These are phyloP conservation scores for Drosophila colorata DNA, from an alignment of 2,888 invertebrate genomes.

Conservation along the genomic window DNA sequence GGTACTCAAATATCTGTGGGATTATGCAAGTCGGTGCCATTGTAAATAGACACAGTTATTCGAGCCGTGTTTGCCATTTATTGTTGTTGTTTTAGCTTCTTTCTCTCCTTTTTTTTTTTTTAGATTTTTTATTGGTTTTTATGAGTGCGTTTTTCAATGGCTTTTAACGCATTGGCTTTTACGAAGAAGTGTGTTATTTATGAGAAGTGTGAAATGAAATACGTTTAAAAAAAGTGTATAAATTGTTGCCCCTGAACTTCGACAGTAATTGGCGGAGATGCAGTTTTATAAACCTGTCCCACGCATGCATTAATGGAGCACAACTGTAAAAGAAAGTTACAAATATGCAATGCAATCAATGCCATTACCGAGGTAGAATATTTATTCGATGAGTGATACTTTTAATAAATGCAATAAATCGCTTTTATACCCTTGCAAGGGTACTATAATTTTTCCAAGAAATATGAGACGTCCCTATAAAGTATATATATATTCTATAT, in stretches of 20 bases:
- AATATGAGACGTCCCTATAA: too few relatives aligned
- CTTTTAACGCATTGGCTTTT: constrained; percentile 35
- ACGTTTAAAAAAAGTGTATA: neutral
- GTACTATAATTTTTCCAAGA: too few relatives aligned
- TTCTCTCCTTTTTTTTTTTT: neutral
- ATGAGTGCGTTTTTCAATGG: constrained; percentile 41
- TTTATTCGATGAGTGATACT: too few relatives aligned
- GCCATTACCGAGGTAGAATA: too few relatives aligned
- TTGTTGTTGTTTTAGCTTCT: constrained; percentile 15
- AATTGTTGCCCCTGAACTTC: constrained; percentile 9
- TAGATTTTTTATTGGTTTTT: constrained; percentile 43
- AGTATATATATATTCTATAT: too few relatives aligned
- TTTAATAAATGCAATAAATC: too few relatives aligned
- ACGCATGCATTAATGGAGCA: neutral
- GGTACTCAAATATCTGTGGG: constrained; percentile 6
- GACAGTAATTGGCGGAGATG: neutral
- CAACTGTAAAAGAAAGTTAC: neutral
- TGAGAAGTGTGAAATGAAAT: constrained; percentile 15
- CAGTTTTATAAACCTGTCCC: neutral
- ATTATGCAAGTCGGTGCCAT: constrained; percentile 44
- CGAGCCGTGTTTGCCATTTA: constrained; percentile 35
- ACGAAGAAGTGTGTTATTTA: constrained; percentile 17
- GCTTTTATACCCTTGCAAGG: neutral
- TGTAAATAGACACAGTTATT: constrained; percentile 26
- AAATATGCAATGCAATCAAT: neutral